Evolutionary conservation across 2,888 invertebrate species (phyloP).

Genomic region (Chrysodeixis includens): DNA sequence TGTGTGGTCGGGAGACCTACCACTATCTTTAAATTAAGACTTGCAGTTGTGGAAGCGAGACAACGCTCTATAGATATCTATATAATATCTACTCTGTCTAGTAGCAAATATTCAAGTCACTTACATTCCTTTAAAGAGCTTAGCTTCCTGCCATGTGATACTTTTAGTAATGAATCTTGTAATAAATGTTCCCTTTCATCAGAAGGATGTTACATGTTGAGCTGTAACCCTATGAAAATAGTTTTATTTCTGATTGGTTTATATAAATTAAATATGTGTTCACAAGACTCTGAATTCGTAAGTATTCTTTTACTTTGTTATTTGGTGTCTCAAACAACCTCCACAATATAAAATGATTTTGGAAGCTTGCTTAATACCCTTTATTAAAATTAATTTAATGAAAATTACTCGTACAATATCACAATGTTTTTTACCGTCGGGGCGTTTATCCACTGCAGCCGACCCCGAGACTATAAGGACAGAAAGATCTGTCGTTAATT

Average conservation of each 20-base stretch:
- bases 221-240: slow-evolving; percentile 13
- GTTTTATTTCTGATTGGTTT: neutral
- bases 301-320: neutral
- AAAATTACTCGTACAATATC: neutral
- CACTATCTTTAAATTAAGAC: too few relatives aligned
- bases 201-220: slow-evolving; percentile 37
- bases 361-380: neutral
- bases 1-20: too few relatives aligned
- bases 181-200: neutral
- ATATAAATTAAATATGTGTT: neutral
- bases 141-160: slow-evolving; percentile 18
- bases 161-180: slow-evolving; percentile 1
- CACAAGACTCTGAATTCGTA: neutral
- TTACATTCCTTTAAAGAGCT: slow-evolving; percentile 46
- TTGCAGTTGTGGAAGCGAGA: too few relatives aligned
- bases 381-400: neutral
- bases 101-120: slow-evolving; percentile 16
- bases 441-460: too few relatives aligned
- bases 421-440: neutral
- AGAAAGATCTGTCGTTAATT: too few relatives aligned
- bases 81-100: slow-evolving; percentile 13
- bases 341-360: neutral
- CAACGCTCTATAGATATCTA: too few relatives aligned
- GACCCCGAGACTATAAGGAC: too few relatives aligned
- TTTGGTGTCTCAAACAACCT: neutral